These are phyloP conservation scores for Clistopyga incitator DNA, from an alignment of 2,888 invertebrate genomes.

Conservation along the genomic window DNA sequence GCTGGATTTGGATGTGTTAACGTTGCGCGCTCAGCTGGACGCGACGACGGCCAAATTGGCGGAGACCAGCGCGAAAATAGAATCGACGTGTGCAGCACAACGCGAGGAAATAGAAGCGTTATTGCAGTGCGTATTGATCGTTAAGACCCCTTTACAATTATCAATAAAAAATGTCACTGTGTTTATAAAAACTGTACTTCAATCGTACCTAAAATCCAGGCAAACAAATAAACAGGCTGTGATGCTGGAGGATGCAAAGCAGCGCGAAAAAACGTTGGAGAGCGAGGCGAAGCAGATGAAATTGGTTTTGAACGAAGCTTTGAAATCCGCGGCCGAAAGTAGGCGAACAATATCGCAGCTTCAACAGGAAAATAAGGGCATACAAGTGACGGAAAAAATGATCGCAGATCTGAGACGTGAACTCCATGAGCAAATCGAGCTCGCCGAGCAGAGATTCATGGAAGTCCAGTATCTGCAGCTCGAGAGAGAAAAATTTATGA, in stretches of 20 bases:
- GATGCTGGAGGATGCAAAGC: slow-evolving; percentile 68
- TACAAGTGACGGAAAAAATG: slow-evolving; percentile 68
- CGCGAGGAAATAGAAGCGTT: slow-evolving; percentile 72
- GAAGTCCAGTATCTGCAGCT: slow-evolving; percentile 73
- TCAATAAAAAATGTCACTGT: too few species aligned
- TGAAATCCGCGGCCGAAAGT: slow-evolving; percentile 53
- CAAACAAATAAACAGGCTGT: slow-evolving; percentile 69
- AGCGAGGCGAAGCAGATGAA: slow-evolving; percentile 65
- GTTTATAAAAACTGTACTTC: slow-evolving; percentile 2
- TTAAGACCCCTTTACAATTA: not conserved
- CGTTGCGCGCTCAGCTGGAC: slow-evolving; percentile 71
- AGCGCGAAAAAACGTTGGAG: slow-evolving; percentile 61
- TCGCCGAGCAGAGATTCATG: slow-evolving; percentile 71
- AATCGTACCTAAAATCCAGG: slow-evolving; percentile 63
- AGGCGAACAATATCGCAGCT: slow-evolving; percentile 65
- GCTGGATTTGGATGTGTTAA: slow-evolving; percentile 73
- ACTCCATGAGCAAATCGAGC: slow-evolving; percentile 72
- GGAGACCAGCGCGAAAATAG: slow-evolving; percentile 72
- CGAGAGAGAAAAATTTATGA: slow-evolving; percentile 75
- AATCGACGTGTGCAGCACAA: slow-evolving; percentile 66
- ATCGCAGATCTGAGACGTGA: slow-evolving; percentile 69
- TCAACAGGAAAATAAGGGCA: slow-evolving; percentile 66
- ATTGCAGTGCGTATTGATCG: slow-evolving; percentile 69
- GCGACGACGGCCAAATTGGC: slow-evolving; percentile 70
- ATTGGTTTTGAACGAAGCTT: slow-evolving; percentile 63